A percentile compares a stretch with the other conserved stretches of the same genome.
Conservation (phyloP, 2,797 vertebrate species). For the Pipistrellus nathusii region DNA sequence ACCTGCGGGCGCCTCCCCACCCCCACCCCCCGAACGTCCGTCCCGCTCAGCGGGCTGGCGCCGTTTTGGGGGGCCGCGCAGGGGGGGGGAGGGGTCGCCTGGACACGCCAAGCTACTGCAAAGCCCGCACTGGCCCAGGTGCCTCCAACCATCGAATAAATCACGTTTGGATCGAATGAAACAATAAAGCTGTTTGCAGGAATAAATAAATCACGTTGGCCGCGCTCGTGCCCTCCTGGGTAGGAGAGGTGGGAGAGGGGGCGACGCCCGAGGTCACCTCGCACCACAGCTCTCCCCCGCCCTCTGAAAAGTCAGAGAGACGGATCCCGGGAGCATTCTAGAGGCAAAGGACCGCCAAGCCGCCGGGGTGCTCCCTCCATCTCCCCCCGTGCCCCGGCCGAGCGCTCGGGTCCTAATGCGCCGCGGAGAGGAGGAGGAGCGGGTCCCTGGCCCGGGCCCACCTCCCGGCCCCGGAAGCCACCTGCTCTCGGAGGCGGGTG, state of each 20-base stretch:
- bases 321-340: background rate
- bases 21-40: background rate
- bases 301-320: background rate
- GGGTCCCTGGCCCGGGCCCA: background rate
- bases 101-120: background rate
- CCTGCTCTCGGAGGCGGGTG: background rate
- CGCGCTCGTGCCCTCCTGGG: background rate
- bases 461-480: background rate
- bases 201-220: background rate
- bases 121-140: background rate
- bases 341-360: background rate
- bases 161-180: background rate
- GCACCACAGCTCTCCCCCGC: constrained; percentile 70
- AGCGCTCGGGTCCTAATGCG: background rate
- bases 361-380: background rate
- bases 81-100: too few relatives aligned
- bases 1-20: background rate
- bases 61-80: background rate
- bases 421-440: background rate
- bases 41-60: background rate
- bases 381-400: background rate
- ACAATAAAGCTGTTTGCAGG: too few relatives aligned
- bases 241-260: background rate
- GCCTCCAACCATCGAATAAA: constrained; percentile 58
- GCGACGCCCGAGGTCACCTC: constrained; percentile 56